Evolutionary conservation across 2,113 vertebrate species (phyloP).

Genomic region (Acanthisitta chloris): DNA sequence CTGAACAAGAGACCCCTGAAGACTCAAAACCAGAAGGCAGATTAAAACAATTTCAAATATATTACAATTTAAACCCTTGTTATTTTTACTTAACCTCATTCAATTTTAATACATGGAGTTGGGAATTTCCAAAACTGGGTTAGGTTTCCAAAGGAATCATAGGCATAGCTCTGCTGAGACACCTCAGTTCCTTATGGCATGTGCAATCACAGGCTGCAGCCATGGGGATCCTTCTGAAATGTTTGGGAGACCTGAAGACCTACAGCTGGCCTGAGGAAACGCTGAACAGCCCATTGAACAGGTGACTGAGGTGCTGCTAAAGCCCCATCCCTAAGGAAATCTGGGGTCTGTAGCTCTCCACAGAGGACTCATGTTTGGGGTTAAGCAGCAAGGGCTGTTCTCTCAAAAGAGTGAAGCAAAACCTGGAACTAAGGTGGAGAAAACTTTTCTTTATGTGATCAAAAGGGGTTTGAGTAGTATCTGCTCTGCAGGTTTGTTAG

Average conservation of each 20-base stretch:
- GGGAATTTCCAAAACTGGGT: not conserved
- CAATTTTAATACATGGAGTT: not conserved
- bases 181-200: accelerated
- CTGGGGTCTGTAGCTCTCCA: not conserved
- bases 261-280: not conserved
- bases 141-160: not conserved
- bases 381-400: not conserved
- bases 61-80: not conserved
- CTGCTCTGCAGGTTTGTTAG: not conserved
- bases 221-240: not conserved
- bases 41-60: not conserved
- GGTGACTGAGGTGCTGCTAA: not conserved
- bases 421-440: not conserved
- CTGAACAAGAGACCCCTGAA: not conserved
- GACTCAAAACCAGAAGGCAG: slow-evolving; percentile 1
- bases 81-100: not conserved
- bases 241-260: not conserved
- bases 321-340: not conserved
- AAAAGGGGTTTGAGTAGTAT: not conserved
- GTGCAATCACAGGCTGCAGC: accelerated
- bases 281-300: not conserved
- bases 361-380: accelerated
- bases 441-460: not conserved
- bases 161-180: not conserved
- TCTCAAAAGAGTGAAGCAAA: not conserved